Percentiles rank a stretch among this genome's conserved stretches.
phyloP scores from a whole-genome alignment of 2,888 invertebrate genomes.

The Xylota segnis region DNA sequence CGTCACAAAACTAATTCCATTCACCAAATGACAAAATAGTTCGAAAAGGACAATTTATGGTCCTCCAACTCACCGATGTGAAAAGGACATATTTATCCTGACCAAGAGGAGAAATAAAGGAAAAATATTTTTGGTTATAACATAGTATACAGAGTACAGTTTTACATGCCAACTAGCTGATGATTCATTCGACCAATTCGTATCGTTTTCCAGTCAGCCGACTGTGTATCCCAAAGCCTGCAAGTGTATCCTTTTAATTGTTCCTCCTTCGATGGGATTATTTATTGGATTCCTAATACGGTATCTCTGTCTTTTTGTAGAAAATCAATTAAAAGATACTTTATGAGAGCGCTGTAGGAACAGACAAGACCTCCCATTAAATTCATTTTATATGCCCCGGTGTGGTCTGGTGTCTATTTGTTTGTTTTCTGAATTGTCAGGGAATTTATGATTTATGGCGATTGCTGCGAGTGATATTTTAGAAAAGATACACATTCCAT shows the following conservation, averaged over 20 bases:
- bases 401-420: constrained; percentile 46
- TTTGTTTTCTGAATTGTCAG: constrained; percentile 21
- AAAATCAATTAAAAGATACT: constrained; percentile 53
- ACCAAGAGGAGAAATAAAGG: not conserved
- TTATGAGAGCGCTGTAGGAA: constrained; percentile 43
- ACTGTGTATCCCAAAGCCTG: no score
- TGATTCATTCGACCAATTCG: constrained; percentile 30
- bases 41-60: constrained; percentile 26
- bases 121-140: constrained; percentile 3
- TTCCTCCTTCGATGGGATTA: constrained; percentile 17
- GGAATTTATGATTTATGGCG: constrained; percentile 23
- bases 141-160: no score
- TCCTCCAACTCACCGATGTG: constrained; percentile 1
- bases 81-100: constrained; percentile 25
- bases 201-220: constrained; percentile 18
- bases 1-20: constrained; percentile 46
- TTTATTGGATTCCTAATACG: constrained; percentile 35
- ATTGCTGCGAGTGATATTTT: constrained; percentile 9
- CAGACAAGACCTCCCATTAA: constrained; percentile 40
- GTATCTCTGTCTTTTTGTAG: constrained; percentile 10
- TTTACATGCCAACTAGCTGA: not conserved
- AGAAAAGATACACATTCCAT: not conserved
- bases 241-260: constrained; percentile 34
- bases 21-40: constrained; percentile 52
- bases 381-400: constrained; percentile 22